Conservation (phyloP, 30 jellyfish, hydroid and myxozoan genomes). For the Turritopsis rubra region DNA sequence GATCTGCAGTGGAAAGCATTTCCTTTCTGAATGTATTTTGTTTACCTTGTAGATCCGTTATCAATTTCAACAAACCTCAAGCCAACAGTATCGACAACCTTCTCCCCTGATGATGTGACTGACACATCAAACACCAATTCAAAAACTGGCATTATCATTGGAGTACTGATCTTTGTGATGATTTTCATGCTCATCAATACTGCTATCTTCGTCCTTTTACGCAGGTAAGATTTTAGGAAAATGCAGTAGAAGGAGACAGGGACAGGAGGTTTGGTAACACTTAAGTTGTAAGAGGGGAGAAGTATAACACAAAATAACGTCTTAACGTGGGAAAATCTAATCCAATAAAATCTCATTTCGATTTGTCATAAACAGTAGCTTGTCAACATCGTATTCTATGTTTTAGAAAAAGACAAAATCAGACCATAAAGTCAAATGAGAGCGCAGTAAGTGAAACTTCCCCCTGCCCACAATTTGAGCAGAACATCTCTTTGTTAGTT, state of each 20-base stretch:
- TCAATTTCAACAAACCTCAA: neutral
- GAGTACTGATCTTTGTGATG: neutral
- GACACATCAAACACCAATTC: neutral
- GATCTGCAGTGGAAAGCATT: no score
- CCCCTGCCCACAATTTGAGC: neutral
- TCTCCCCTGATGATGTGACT: neutral
- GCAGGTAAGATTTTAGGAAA: neutral
- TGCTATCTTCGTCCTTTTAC: neutral
- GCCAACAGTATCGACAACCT: neutral
- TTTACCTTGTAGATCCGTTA: neutral
- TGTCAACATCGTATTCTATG: neutral
- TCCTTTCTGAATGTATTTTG: no score
- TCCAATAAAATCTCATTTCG: neutral
- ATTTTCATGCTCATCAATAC: neutral
- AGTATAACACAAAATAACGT: no score
- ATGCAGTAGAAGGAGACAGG: no score
- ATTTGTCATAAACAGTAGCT: neutral
- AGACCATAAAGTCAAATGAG: neutral
- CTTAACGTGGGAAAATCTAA: no score
- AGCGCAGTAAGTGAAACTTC: neutral
- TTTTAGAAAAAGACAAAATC: neutral
- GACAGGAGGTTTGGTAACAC: no score
- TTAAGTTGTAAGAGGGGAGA: no score
- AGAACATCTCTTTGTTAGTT: neutral
- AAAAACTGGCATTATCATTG: neutral